Evolutionary conservation across 2,888 invertebrate species (phyloP), one percentile per base, ranked within the genome.

Genomic region (Rhimphoctona megacephalus): DNA sequence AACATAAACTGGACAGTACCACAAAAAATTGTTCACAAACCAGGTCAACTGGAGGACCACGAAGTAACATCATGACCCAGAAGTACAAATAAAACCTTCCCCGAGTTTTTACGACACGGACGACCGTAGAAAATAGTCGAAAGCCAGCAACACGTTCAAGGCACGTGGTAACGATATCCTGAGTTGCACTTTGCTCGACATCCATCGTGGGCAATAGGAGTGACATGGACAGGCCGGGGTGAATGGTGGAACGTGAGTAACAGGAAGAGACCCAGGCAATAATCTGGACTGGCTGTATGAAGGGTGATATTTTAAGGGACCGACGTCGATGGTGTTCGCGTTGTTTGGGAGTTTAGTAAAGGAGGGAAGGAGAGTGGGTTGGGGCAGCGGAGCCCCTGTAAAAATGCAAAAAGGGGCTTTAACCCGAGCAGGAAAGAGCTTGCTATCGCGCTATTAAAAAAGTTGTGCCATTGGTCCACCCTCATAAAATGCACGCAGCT

Each of bases 401-500:
- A 90, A 91, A 90, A 89, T 91, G 89, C 89, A 90, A 90, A 91
- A 89, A 88, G 77, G 88, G 90, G 88, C 87, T 88, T 87, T 85
- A 87, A 67, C 77, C 79, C 69, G 46, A 78, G 72, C 46, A 66
- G 22, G 52, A 33, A 52, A 43, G 39, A 70, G 64, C 74, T 84
- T 83, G 85, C 74, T 88, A 87, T 87, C 86, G 89, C 78, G 85
- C 89, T 89, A 90, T 91, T 90, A 90, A 90, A 91, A 92, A 91
- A 92, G 90, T 91, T 91, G 69, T 83, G 88, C 86, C 89, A 89
- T 89, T 83, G 87, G 88, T 83, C 69, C 88, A 88, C 57, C 30
- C 90, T 91, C 91, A 89, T 91, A 91, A 92, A 92, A 90, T 88
- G 89, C 89, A 90, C 88, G 88, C 88, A 88, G 90, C 90, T 90